These are phyloP conservation scores for Neodiprion virginianus DNA, from an alignment of 1,140 invertebrate species.

Conservation along the genomic window DNA sequence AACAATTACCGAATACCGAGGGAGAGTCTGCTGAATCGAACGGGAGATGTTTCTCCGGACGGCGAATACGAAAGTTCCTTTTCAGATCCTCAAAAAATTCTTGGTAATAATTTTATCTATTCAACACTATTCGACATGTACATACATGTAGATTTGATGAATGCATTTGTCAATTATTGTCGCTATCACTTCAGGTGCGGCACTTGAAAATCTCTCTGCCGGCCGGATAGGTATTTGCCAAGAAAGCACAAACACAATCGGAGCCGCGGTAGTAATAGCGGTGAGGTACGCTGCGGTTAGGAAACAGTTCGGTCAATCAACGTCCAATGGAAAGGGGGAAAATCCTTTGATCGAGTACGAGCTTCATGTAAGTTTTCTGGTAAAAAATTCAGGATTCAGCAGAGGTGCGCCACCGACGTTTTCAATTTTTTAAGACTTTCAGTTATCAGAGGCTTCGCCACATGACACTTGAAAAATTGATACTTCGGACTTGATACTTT, in stretches of 20 bases:
- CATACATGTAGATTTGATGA: too few relatives aligned
- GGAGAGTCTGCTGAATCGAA: conserved; percentile 69
- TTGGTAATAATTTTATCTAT: conserved; percentile 56
- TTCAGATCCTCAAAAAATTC: conserved; percentile 78
- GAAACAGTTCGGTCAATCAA: conserved; percentile 76
- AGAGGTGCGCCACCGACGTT: too few relatives aligned
- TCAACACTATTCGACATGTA: too few relatives aligned
- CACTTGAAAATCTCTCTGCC: conserved; percentile 70
- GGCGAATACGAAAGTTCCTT: conserved; percentile 78
- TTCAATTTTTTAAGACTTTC: too few relatives aligned
- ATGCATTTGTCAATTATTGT: too few relatives aligned
- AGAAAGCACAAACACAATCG: conserved; percentile 73
- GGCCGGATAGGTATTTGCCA: conserved; percentile 79
- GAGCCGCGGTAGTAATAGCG: conserved; percentile 79
- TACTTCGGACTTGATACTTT: too few relatives aligned
- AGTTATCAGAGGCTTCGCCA: too few relatives aligned
- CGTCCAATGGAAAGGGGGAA: conserved; percentile 63
- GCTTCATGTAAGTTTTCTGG: conserved; percentile 66
- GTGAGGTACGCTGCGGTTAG: conserved; percentile 81
- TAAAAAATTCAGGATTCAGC: too few relatives aligned
- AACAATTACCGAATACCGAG: conserved; percentile 69
- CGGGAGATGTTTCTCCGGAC: conserved; percentile 68
- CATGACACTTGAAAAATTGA: too few relatives aligned
- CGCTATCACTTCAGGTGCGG: conserved; percentile 51
- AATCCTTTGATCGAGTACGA: conserved; percentile 85